Evolutionary conservation across 2,113 vertebrate genomes (phyloP).

Genomic region (western clawed frog (Xenopus tropicalis)): DNA sequence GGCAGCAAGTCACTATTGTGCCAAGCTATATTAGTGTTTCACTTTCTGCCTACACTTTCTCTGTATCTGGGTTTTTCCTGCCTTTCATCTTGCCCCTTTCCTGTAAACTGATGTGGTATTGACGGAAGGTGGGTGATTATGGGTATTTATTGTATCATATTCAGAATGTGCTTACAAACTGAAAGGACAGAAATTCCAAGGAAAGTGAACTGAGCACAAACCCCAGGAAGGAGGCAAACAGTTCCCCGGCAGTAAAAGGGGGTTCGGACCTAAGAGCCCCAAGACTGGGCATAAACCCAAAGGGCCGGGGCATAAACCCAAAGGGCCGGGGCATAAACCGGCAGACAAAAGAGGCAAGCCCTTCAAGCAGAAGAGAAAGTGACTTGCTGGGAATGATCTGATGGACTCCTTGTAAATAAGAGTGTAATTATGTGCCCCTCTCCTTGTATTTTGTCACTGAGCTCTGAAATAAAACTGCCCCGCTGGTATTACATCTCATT

Average conservation of each 20-base stretch:
- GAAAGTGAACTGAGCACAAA: neutral
- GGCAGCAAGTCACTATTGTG: too few relatives aligned
- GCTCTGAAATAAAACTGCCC: too few relatives aligned
- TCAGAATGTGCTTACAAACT: neutral
- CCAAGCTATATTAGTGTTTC: too few relatives aligned
- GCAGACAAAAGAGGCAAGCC: slow-evolving; percentile 16
- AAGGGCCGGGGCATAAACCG: neutral
- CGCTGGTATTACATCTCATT: too few relatives aligned
- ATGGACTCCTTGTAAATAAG: slow-evolving; percentile 23
- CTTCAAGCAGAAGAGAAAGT: slow-evolving; percentile 18
- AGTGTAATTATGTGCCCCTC: slow-evolving; percentile 10
- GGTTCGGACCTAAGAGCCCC: neutral
- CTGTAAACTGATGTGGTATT: too few relatives aligned
- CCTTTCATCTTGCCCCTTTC: too few relatives aligned
- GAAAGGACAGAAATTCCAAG: neutral
- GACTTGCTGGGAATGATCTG: neutral
- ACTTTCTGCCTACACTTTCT: too few relatives aligned
- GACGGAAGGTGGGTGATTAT: too few relatives aligned
- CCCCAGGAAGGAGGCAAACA: neutral
- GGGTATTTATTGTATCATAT: too few relatives aligned
- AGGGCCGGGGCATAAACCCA: neutral
- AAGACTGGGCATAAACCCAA: neutral
- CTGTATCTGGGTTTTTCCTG: too few relatives aligned
- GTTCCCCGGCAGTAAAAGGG: neutral
- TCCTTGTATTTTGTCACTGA: too few relatives aligned